phyloP scores from a whole-genome alignment of 2,797 vertebrate species.

The Jordanella pulchra region DNA sequence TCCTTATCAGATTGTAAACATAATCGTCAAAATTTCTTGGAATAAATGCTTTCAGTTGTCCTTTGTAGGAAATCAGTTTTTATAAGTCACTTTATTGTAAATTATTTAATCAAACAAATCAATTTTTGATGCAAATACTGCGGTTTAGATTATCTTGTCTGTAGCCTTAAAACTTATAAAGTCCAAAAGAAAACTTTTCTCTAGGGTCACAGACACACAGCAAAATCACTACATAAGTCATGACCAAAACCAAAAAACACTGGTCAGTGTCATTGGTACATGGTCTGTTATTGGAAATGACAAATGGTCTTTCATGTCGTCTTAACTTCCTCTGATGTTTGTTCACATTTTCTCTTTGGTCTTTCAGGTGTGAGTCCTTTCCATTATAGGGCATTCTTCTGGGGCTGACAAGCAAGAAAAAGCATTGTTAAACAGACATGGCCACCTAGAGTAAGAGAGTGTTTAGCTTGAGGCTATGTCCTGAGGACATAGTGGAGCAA shows the following conservation, averaged over 20 bases:
- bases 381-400: conserved; percentile 68
- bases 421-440: conserved; percentile 65
- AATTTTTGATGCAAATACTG: background rate
- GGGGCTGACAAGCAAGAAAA: conserved; percentile 53
- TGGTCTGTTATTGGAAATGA: conserved; percentile 69
- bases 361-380: conserved; percentile 64
- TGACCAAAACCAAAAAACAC: conserved; percentile 57
- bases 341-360: conserved; percentile 54
- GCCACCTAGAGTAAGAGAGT: conserved; percentile 79
- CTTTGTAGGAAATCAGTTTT: background rate
- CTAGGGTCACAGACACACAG: conserved; percentile 40
- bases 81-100: too few species aligned
- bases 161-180: background rate
- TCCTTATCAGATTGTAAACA: background rate
- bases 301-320: conserved; percentile 73
- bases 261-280: conserved; percentile 55
- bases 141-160: background rate
- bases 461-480: conserved; percentile 87
- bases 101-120: background rate
- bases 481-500: conserved; percentile 81
- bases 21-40: background rate
- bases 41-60: background rate
- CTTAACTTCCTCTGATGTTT: conserved; percentile 58
- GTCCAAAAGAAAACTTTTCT: conserved; percentile 26
- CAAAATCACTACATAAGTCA: conserved; percentile 66